A percentile compares a stretch with the other conserved stretches of the same genome.
Conservation (phyloP, 2,888 invertebrate species). For the Pegoplata infirma region DNA sequence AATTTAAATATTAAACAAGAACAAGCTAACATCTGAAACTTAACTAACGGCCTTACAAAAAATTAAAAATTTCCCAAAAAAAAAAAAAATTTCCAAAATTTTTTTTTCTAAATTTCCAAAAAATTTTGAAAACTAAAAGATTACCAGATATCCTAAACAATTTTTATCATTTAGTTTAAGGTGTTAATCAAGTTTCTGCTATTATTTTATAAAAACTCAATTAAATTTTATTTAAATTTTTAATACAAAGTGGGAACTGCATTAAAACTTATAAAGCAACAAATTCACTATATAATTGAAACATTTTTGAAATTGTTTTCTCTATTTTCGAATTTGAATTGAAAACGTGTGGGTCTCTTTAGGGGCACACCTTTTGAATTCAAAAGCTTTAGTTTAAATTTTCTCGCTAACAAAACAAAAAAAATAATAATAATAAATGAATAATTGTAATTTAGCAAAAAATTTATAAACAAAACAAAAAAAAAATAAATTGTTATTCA, state of each 20-base stretch:
- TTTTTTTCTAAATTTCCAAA: too few relatives aligned
- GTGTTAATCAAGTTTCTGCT: too few relatives aligned
- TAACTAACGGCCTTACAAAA: background rate
- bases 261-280: background rate
- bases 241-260: background rate
- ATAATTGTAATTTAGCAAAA: constrained; percentile 4
- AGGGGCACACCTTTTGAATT: constrained; percentile 49
- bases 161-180: too few relatives aligned
- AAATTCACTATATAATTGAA: background rate
- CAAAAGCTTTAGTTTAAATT: constrained; percentile 14
- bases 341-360: constrained; percentile 25
- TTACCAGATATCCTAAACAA: too few relatives aligned
- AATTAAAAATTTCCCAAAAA: too few relatives aligned
- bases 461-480: background rate
- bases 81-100: too few relatives aligned
- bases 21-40: background rate
- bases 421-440: background rate
- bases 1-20: background rate
- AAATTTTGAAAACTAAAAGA: too few relatives aligned
- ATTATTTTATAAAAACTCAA: too few relatives aligned
- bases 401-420: constrained; percentile 4
- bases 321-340: background rate
- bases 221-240: background rate
- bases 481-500: constrained; percentile 23
- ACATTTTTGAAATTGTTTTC: constrained; percentile 24